phyloP scores from a whole-genome alignment of 2,113 vertebrate species.

The Halichoerus grypus region DNA sequence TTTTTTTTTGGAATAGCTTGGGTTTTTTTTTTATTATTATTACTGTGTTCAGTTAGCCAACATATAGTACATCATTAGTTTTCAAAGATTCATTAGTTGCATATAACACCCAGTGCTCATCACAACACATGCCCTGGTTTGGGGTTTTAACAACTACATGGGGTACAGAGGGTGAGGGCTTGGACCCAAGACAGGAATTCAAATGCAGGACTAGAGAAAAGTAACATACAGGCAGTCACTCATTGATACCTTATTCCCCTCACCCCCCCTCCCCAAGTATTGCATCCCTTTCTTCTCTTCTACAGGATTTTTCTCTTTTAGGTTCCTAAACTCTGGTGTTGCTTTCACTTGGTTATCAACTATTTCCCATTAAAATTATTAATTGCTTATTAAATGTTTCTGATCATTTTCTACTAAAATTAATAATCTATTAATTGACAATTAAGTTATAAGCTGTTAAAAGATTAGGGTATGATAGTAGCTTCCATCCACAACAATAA shows the following conservation, averaged over 20 bases:
- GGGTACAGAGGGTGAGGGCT: neutral
- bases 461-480: neutral
- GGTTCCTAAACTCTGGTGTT: constrained; percentile 2
- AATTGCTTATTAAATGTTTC: neutral
- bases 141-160: neutral
- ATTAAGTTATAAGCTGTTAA: neutral
- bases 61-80: too few relatives aligned
- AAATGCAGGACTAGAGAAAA: neutral
- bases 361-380: constrained; percentile 29
- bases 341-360: neutral
- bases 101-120: too few relatives aligned
- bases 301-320: neutral
- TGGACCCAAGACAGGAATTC: neutral
- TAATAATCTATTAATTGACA: neutral
- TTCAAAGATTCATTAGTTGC: too few relatives aligned
- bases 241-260: neutral
- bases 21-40: too few relatives aligned
- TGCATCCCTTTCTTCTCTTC: neutral
- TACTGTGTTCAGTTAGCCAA: too few relatives aligned
- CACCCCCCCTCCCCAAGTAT: neutral
- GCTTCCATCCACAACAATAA: neutral
- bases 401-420: constrained; percentile 14
- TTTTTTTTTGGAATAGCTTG: too few relatives aligned
- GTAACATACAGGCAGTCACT: neutral
- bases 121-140: neutral